A percentile compares a stretch with the other conserved stretches of the same genome.
Conservation (phyloP, 2,888 invertebrate species). For the Plemyria rubiginata region DNA sequence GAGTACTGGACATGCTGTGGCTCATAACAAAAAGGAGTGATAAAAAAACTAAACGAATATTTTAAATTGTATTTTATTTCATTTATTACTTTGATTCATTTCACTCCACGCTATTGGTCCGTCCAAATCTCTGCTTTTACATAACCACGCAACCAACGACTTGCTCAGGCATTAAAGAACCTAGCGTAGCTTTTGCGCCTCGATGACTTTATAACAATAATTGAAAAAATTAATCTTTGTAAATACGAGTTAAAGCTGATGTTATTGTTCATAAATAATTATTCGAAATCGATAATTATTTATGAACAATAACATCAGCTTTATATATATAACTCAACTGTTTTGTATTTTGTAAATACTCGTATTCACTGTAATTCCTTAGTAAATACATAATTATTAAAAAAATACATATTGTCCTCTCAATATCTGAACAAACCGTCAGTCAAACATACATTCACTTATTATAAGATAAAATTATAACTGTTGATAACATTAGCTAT, state of each 20-base stretch:
- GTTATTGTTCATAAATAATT: no score
- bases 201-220: neutral
- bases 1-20: neutral
- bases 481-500: slow-evolving; percentile 18
- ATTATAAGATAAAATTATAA: slow-evolving; percentile 30
- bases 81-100: slow-evolving; percentile 35
- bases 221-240: neutral
- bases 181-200: neutral
- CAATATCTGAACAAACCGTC: slow-evolving; percentile 26
- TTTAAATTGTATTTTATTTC: slow-evolving; percentile 39
- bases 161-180: slow-evolving; percentile 26
- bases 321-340: no score
- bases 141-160: slow-evolving; percentile 39
- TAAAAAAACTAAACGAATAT: slow-evolving; percentile 20
- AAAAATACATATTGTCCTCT: no score
- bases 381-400: no score
- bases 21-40: neutral
- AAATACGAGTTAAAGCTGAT: no score
- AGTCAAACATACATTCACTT: slow-evolving; percentile 28
- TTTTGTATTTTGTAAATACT: no score
- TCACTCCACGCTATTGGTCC: slow-evolving; percentile 70
- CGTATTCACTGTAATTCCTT: no score
- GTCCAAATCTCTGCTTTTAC: slow-evolving; percentile 52
- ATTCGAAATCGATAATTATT: no score
- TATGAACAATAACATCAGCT: no score